Conservation (phyloP, 2,797 vertebrate species). For the Tenualosa thibaudeaui region DNA sequence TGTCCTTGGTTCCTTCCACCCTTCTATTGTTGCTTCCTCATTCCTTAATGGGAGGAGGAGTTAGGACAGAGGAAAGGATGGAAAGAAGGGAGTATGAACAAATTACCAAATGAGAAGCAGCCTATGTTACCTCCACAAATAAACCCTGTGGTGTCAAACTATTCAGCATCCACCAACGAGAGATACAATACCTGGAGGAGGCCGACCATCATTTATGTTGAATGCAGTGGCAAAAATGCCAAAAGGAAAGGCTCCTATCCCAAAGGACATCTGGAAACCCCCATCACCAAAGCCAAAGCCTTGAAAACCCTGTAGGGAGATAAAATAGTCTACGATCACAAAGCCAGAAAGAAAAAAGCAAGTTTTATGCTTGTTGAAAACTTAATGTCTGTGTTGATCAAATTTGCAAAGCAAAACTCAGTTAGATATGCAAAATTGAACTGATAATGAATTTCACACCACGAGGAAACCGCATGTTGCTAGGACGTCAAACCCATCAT, state of each 20-base stretch:
- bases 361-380: not conserved
- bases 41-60: too few relatives aligned
- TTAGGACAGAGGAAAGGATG: too few relatives aligned
- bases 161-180: not conserved
- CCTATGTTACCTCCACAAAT: not conserved
- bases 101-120: too few relatives aligned
- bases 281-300: slow-evolving; percentile 99
- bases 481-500: not conserved
- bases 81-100: too few relatives aligned
- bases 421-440: not conserved
- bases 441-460: not conserved
- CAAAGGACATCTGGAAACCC: slow-evolving; percentile 98
- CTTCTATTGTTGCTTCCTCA: too few relatives aligned
- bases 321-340: not conserved
- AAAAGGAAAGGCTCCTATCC: slow-evolving; percentile 97
- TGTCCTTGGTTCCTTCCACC: too few relatives aligned
- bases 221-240: slow-evolving; percentile 98
- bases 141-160: not conserved
- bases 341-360: not conserved
- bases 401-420: not conserved
- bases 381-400: not conserved
- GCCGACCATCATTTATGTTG: slow-evolving; percentile 96
- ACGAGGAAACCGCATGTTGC: not conserved
- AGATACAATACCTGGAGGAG: slow-evolving; percentile 85
- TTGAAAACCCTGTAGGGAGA: slow-evolving; percentile 86